A percentile compares a stretch with the other conserved stretches of the same genome.
These are phyloP conservation scores for Drosophila meridiana DNA, from an alignment of 2,888 invertebrate genomes.

Conservation along the genomic window DNA sequence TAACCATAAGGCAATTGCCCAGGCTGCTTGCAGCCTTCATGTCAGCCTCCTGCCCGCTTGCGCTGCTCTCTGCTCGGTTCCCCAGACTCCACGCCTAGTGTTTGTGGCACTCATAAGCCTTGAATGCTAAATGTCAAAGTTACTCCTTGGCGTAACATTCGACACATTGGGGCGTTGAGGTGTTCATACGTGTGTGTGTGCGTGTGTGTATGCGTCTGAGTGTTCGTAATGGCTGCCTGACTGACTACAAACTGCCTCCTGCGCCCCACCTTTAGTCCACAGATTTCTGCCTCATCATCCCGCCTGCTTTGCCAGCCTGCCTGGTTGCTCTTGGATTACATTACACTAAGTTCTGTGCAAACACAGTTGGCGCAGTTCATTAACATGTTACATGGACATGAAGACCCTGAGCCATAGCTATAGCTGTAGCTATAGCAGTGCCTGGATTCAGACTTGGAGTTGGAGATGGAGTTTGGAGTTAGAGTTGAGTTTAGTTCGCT, in stretches of 20 bases:
- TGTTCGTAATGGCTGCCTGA: constrained; percentile 48
- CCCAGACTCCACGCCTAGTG: constrained; percentile 40
- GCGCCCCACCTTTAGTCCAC: constrained; percentile 10
- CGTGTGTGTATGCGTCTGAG: constrained; percentile 27
- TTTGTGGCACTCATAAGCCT: constrained; percentile 77
- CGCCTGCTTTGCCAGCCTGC: constrained; percentile 28
- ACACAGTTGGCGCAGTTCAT: constrained; percentile 82
- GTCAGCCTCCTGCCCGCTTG: constrained; percentile 16
- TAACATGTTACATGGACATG: constrained; percentile 81
- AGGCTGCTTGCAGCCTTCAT: constrained; percentile 67
- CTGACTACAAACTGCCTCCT: constrained; percentile 20
- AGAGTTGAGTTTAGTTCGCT: constrained; percentile 56
- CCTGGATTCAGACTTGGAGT: constrained; percentile 10
- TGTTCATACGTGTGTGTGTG: constrained; percentile 55
- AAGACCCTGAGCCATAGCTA: constrained; percentile 37
- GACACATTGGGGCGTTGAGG: constrained; percentile 79
- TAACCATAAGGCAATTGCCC: constrained; percentile 82
- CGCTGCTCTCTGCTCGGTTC: constrained; percentile 17
- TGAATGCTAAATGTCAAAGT: constrained; percentile 81
- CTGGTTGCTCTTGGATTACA: constrained; percentile 72
- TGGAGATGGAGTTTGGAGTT: constrained; percentile 1
- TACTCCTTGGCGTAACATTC: constrained; percentile 82
- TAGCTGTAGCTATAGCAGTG: constrained; percentile 12
- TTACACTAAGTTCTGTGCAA: constrained; percentile 81
- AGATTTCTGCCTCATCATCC: constrained; percentile 32